Percentiles rank a stretch among this genome's conserved stretches.
These are phyloP conservation scores for Ptiloglossa arizonensis DNA, from an alignment of 1,140 invertebrate species.

Conservation along the genomic window DNA sequence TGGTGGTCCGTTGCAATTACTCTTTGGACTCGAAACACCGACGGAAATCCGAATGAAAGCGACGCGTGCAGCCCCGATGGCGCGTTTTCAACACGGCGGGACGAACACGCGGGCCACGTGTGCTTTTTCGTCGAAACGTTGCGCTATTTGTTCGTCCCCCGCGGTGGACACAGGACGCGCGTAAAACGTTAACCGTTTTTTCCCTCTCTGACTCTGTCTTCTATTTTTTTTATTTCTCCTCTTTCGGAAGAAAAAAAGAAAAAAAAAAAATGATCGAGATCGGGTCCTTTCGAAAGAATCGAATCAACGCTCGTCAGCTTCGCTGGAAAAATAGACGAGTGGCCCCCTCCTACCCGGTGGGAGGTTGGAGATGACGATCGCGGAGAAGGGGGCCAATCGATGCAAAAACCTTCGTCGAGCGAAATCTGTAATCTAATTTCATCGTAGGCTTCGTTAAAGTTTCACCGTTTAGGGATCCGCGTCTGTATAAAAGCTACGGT, in stretches of 20 bases:
- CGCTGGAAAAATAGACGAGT: no score
- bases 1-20: slow-evolving; percentile 25
- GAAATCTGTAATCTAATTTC: slow-evolving; percentile 2
- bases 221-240: no score
- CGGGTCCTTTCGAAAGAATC: no score
- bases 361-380: no score
- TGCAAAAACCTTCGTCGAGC: background rate
- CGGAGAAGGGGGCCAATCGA: background rate
- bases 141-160: background rate
- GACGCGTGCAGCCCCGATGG: background rate
- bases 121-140: background rate
- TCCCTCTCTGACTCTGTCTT: no score
- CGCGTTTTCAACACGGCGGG: background rate
- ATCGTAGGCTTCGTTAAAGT: slow-evolving; percentile 14
- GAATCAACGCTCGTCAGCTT: no score
- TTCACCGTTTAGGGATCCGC: background rate
- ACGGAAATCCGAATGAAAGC: background rate
- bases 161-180: background rate
- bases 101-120: background rate
- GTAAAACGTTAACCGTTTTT: no score
- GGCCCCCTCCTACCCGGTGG: no score
- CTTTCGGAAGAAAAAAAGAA: no score
- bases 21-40: background rate
- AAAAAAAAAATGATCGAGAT: no score
- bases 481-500: no score